Evolutionary conservation across 2,888 invertebrate species (phyloP).

Genomic region (Pollenia angustigena): DNA sequence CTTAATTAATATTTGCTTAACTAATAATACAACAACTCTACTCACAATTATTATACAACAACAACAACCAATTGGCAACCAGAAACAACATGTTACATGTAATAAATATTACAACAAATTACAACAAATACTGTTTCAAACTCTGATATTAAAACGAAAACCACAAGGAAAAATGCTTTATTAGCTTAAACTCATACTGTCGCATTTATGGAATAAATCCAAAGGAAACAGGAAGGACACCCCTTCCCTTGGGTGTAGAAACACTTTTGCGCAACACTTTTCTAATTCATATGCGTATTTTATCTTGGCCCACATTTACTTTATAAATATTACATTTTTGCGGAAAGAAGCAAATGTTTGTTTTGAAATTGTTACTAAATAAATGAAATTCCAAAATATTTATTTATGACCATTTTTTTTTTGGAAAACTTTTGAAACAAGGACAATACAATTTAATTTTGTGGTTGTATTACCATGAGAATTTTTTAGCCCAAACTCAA

Average conservation of each 20-base stretch:
- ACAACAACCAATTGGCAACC: conserved; percentile 76
- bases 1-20: conserved; percentile 78
- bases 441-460: conserved; percentile 83
- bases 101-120: conserved; percentile 49
- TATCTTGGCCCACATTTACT: conserved; percentile 37
- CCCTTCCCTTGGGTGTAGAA: background rate
- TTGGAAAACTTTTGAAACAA: conserved; percentile 78
- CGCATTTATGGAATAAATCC: background rate
- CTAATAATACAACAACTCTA: conserved; percentile 73
- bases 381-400: conserved; percentile 59
- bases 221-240: background rate
- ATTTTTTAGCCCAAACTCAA: conserved; percentile 40
- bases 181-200: conserved; percentile 37
- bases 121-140: conserved; percentile 56
- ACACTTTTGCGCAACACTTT: conserved; percentile 3
- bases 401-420: conserved; percentile 74
- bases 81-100: conserved; percentile 68
- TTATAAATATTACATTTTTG: conserved; percentile 5
- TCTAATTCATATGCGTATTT: background rate
- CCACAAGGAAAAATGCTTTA: conserved; percentile 72
- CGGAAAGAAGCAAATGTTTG: conserved; percentile 47
- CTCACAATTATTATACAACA: conserved; percentile 7
- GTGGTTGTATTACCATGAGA: conserved; percentile 67
- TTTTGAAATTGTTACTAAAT: conserved; percentile 23
- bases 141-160: conserved; percentile 46